A percentile compares a stretch with the other conserved stretches of the same genome.
phyloP scores from a whole-genome alignment of 92 coral and sea anemone species.

The Paramuricea clavata region DNA sequence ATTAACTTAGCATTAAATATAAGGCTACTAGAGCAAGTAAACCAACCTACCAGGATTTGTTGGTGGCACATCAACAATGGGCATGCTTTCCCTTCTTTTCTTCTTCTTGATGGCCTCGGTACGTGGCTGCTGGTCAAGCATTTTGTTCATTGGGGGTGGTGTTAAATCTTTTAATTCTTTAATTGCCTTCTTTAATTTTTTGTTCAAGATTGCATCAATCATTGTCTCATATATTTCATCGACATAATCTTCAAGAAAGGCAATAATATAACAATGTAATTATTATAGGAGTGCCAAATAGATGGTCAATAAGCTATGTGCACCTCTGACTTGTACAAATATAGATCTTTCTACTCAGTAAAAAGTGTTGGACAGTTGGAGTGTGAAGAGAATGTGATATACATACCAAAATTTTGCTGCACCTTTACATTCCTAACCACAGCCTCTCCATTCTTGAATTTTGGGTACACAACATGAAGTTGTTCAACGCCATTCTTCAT shows the following conservation, averaged over 20 bases:
- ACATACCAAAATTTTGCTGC: constrained; percentile 23
- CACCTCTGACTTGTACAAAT: no score
- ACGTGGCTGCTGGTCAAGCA: constrained; percentile 56
- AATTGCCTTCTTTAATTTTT: neutral
- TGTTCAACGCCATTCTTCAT: constrained; percentile 13
- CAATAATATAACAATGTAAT: neutral
- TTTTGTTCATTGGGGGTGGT: constrained; percentile 59
- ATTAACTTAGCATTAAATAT: neutral
- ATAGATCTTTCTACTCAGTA: no score
- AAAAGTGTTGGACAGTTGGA: no score
- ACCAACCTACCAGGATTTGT: constrained; percentile 32
- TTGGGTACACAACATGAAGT: neutral
- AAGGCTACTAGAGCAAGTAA: no score
- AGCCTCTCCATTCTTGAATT: constrained; percentile 17
- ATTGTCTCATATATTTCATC: constrained; percentile 44
- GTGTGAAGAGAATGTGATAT: neutral
- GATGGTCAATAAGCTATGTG: no score
- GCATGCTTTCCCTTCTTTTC: constrained; percentile 32
- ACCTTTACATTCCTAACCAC: constrained; percentile 9
- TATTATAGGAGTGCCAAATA: no score
- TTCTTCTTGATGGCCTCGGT: constrained; percentile 42
- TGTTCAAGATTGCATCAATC: neutral
- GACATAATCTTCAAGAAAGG: constrained; percentile 35
- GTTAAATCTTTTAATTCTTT: constrained; percentile 25
- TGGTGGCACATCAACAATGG: constrained; percentile 53